A percentile compares a stretch with the other conserved stretches of the same genome.
These are phyloP conservation scores for Trissolcus brochymenae DNA, from an alignment of 2,888 invertebrate species.

Conservation along the genomic window DNA sequence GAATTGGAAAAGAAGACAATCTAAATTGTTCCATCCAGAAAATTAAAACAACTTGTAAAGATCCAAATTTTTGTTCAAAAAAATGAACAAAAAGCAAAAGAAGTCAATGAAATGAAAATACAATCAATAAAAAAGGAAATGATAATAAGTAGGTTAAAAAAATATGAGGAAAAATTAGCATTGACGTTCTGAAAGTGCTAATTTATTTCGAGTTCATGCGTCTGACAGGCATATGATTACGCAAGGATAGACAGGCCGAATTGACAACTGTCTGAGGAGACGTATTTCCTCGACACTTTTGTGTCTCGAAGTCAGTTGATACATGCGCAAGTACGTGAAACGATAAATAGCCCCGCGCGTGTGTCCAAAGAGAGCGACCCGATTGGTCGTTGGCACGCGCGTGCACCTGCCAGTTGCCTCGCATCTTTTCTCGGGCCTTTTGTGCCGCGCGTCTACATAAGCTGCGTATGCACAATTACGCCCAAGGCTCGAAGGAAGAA, in stretches of 20 bases:
- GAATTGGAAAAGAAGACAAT: no score
- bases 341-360: slow-evolving; percentile 60
- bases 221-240: slow-evolving; percentile 6
- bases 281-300: slow-evolving; percentile 21
- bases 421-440: slow-evolving; percentile 63
- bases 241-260: slow-evolving; percentile 12
- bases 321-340: slow-evolving; percentile 57
- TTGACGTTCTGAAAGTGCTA: no score
- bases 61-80: no score
- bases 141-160: no score
- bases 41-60: no score
- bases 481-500: slow-evolving; percentile 41
- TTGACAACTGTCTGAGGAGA: slow-evolving; percentile 16
- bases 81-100: no score
- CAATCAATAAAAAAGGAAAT: no score
- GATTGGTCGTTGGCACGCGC: slow-evolving; percentile 74
- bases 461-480: slow-evolving; percentile 32
- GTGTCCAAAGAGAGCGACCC: slow-evolving; percentile 56
- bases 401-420: slow-evolving; percentile 74
- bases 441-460: slow-evolving; percentile 60
- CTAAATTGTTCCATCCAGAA: no score
- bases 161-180: no score
- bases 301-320: slow-evolving; percentile 14
- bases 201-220: slow-evolving; percentile 8
- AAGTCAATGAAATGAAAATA: no score